Evolutionary conservation across 2,888 invertebrate genomes (phyloP).

Genomic region (Amblyjoppa proteus): DNA sequence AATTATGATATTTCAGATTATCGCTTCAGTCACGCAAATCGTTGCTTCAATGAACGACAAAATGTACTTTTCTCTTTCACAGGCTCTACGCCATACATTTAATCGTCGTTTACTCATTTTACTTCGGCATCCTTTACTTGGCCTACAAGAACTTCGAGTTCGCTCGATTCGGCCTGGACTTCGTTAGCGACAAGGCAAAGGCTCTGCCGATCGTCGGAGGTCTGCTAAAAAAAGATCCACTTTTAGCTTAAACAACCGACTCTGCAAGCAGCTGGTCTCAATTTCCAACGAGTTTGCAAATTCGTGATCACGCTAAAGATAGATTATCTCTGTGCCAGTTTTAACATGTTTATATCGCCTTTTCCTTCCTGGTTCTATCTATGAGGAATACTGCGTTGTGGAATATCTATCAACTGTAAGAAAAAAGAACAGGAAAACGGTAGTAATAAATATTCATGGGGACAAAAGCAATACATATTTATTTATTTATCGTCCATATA

Average conservation of each 20-base stretch:
- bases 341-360: not conserved
- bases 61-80: constrained; percentile 59
- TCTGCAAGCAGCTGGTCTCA: not conserved
- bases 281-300: not conserved
- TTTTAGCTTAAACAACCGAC: constrained; percentile 23
- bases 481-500: too few species aligned
- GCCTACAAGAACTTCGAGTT: constrained; percentile 77
- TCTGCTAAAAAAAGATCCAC: constrained; percentile 68
- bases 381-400: not conserved
- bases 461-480: too few species aligned
- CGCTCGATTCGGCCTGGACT: constrained; percentile 75
- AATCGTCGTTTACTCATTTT: constrained; percentile 78
- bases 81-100: constrained; percentile 80
- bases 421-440: too few species aligned
- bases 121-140: constrained; percentile 77
- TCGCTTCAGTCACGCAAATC: not conserved
- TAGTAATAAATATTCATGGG: too few species aligned
- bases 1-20: not conserved
- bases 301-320: not conserved
- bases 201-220: constrained; percentile 74
- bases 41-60: not conserved
- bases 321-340: too few species aligned
- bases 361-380: not conserved
- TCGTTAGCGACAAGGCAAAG: constrained; percentile 74
- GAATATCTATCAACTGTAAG: too few species aligned